Percentiles rank a stretch among this genome's conserved stretches.
Conservation (phyloP, 2,888 invertebrate genomes). For the Meta bourneti region DNA sequence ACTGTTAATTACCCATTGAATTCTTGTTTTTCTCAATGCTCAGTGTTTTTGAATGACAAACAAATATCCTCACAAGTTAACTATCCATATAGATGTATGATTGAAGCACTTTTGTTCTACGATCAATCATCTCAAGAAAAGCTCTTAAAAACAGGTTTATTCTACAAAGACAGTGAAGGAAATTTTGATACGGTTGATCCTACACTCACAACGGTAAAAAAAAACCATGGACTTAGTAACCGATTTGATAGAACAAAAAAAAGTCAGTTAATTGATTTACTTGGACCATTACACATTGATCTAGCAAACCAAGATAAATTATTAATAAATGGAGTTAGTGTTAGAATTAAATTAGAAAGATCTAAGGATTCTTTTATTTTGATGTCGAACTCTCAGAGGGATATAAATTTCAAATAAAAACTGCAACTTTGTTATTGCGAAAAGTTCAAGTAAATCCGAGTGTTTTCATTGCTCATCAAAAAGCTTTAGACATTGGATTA, state of each 20-base stretch:
- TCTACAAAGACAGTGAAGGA: conserved; percentile 21
- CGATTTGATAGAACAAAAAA: background rate
- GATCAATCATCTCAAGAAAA: background rate
- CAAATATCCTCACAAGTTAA: conserved; percentile 22
- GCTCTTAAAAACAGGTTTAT: conserved; percentile 19
- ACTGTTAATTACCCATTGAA: background rate
- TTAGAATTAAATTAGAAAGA: too few species aligned
- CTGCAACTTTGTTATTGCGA: conserved; percentile 6
- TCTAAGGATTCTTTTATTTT: too few species aligned
- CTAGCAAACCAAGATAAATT: too few species aligned
- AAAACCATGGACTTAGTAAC: background rate
- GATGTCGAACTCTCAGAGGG: too few species aligned
- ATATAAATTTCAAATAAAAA: too few species aligned
- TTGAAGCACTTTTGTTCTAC: background rate
- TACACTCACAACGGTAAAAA: background rate
- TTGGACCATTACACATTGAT: conserved; percentile 26
- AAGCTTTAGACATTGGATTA: conserved; percentile 33
- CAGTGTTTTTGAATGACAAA: conserved; percentile 44
- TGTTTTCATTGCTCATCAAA: conserved; percentile 4
- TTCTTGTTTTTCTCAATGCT: conserved; percentile 43
- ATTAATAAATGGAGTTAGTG: too few species aligned
- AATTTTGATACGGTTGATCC: background rate
- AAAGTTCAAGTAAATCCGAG: background rate
- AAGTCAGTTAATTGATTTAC: conserved; percentile 20
- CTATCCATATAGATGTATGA: conserved; percentile 24